Conservation (phyloP, 2,113 vertebrate species). For the Catharus minimus region DNA sequence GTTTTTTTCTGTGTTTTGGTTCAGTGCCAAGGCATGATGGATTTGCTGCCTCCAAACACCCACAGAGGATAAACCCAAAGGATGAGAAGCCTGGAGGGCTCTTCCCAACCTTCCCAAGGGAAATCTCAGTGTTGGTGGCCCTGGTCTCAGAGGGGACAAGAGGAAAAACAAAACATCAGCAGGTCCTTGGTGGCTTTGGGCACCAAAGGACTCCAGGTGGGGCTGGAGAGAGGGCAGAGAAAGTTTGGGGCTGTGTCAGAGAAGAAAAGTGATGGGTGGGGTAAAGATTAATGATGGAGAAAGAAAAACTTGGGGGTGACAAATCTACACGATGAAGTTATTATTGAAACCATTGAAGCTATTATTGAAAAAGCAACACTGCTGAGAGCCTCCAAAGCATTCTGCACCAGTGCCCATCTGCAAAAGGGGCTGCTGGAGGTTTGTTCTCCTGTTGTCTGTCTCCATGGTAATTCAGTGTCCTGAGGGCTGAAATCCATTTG, state of each 20-base stretch:
- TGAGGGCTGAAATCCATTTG: not conserved
- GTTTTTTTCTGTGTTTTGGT: not conserved
- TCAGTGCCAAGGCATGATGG: rapidly evolving
- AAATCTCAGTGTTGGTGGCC: not conserved
- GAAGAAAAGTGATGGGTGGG: not conserved
- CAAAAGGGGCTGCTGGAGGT: not conserved
- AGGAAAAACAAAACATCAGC: not conserved
- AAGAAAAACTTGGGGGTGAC: not conserved
- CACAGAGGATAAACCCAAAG: not conserved
- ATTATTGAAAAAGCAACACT: not conserved
- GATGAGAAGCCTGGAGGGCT: not conserved
- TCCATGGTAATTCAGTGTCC: not conserved
- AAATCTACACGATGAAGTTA: rapidly evolving
- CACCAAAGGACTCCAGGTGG: not conserved
- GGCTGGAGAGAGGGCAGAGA: not conserved
- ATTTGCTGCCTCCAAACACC: not conserved
- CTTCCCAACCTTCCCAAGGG: not conserved
- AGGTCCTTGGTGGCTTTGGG: not conserved
- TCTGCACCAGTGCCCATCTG: not conserved
- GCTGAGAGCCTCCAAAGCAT: not conserved
- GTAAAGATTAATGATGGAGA: not conserved
- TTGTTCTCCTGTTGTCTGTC: not conserved
- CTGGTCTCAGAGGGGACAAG: not conserved
- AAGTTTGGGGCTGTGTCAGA: not conserved
- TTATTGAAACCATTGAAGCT: not conserved